Evolutionary conservation across 2,888 invertebrate species (phyloP).

Genomic region (Dermolepida albohirtum): DNA sequence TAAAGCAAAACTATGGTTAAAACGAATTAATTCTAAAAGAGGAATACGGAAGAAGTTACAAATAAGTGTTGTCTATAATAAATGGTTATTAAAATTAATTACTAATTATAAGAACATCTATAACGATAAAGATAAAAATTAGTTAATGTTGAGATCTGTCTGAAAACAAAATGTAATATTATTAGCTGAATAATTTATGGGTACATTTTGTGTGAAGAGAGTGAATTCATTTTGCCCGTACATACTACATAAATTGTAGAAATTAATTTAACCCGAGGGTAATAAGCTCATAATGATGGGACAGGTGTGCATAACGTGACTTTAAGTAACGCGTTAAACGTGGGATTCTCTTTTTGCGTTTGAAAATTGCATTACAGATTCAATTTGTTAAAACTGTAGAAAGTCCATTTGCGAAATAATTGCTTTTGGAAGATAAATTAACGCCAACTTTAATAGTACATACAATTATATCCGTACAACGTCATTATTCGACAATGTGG

Average conservation of each 20-base stretch:
- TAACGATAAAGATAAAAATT: background rate
- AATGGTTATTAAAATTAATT: too few species aligned
- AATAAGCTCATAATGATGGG: constrained; percentile 34
- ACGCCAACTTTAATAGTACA: constrained; percentile 33
- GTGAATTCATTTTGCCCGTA: constrained; percentile 20
- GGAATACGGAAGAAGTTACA: too few species aligned
- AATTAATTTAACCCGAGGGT: constrained; percentile 35
- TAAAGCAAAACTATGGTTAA: too few species aligned
- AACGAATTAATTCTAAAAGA: too few species aligned
- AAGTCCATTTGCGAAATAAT: constrained; percentile 37
- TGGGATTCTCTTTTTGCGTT: constrained; percentile 18
- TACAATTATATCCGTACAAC: constrained; percentile 35
- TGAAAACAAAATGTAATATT: constrained; percentile 4
- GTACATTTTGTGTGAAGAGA: constrained; percentile 15
- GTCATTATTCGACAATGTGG: constrained; percentile 37
- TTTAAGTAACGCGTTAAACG: constrained; percentile 34
- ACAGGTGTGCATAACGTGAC: constrained; percentile 35
- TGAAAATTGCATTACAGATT: constrained; percentile 36
- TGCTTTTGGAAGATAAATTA: constrained; percentile 34
- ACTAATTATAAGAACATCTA: too few species aligned
- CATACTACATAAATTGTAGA: constrained; percentile 20
- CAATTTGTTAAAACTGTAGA: constrained; percentile 36
- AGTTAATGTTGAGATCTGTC: background rate
- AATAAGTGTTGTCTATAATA: too few species aligned
- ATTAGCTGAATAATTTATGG: constrained; percentile 14